These are phyloP conservation scores for Beris morrisii DNA, from an alignment of 2,888 invertebrate species.

Conservation along the genomic window DNA sequence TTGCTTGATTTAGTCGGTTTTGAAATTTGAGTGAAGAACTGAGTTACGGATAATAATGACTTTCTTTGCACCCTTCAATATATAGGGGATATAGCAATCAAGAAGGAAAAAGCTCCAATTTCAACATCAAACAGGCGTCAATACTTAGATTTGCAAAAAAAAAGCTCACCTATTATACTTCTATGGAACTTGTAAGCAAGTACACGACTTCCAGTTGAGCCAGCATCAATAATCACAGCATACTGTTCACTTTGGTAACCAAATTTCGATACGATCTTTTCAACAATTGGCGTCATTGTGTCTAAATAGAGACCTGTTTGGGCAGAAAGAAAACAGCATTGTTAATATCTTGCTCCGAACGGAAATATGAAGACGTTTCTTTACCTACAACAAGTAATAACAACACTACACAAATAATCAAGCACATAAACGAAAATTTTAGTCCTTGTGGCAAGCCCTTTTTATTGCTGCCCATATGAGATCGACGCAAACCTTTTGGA, in stretches of 20 bases:
- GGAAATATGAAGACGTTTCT: constrained; percentile 25
- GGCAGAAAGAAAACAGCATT: constrained; percentile 7
- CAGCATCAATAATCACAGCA: constrained; percentile 91
- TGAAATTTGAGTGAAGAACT: neutral
- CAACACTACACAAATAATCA: constrained; percentile 50
- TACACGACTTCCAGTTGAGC: constrained; percentile 88
- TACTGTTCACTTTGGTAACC: constrained; percentile 73
- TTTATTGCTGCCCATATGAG: constrained; percentile 39
- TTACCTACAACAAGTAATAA: constrained; percentile 53
- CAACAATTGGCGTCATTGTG: constrained; percentile 60
- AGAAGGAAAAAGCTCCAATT: too few relatives aligned
- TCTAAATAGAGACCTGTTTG: constrained; percentile 51
- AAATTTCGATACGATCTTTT: constrained; percentile 71
- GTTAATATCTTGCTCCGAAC: neutral
- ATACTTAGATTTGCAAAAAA: neutral
- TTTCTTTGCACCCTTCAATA: neutral
- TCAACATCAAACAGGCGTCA: too few relatives aligned
- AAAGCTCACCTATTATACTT: constrained; percentile 65
- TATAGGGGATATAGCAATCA: too few relatives aligned
- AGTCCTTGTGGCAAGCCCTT: constrained; percentile 46
- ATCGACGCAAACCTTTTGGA: constrained; percentile 41
- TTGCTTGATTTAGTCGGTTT: neutral
- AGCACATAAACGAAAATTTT: constrained; percentile 53
- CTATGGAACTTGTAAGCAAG: constrained; percentile 82
- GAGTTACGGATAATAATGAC: neutral